Base-by-base conservation (phyloP, 2,113 vertebrate genomes). In the Onychostruthus taczanowskii region DNA sequence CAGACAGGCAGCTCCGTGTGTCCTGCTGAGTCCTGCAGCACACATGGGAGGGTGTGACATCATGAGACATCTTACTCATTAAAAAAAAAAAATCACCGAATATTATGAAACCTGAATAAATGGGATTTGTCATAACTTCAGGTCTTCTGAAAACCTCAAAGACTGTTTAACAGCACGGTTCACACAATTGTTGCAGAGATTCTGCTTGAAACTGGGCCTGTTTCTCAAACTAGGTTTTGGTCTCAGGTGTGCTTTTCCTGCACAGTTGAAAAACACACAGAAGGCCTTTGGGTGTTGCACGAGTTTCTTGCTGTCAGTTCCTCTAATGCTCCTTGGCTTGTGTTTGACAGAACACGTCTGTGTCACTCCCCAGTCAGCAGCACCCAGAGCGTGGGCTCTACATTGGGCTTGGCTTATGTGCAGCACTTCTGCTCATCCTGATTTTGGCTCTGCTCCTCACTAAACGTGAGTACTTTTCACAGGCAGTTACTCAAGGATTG, bases 401-500 rank as follows among this genome's bases (percentile, higher is more conserved):
- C 43, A 26, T 96, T 13, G 92, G 87, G 59, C 33, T 95, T 30
- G 31, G 55, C 13, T 8, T 91, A 1, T 69, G 53, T 55, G 75
- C 15, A 12, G 53, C 26, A 3, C 5, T 96, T 13, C 50, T 97
- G 52, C 44, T 92, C 59, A 9, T 72, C 47, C 7, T 97, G 3
- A 64, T 69, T 64, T 53, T 96, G 79, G 46, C 66, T 55, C 58
- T 92, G 27, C 13, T 94, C 31, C 33, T 96, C 30, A 20, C 50
- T 27, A 93, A 74, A 83, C 69, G 97, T 98, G 78, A 97, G 97
- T 98, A 17, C 19, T 77, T 58, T 12, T 21, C 72, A 6, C 3
- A 2, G 31, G 61, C 27, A 13, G 2, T 19, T 77, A 8, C 73
- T 59, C 44, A 7, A 10, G 46, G n/a, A 2, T 5, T 46, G 55